Evolutionary conservation across 1,140 invertebrate species (phyloP), one percentile per base, ranked within the genome.

Genomic region (Hypsibius dujardini): DNA sequence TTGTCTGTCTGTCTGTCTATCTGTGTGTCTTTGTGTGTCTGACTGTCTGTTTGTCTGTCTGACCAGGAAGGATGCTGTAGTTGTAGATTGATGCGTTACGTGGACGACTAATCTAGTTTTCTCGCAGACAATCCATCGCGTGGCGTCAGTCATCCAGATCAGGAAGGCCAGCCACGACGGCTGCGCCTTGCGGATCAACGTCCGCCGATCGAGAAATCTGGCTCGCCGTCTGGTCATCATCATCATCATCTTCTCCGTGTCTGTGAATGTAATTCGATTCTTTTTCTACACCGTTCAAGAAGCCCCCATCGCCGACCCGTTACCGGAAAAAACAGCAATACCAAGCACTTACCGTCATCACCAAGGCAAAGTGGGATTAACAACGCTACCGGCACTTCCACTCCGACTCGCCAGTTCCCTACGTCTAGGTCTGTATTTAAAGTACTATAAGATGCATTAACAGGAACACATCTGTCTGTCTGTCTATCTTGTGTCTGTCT

Each of bases 211-310:
- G 12, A 12, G 62, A 12, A 67, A 12, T 15, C 3, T 67, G 3
- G 62, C 62, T 7, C 12, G 45, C 12, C 42, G 3, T 15, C 62
- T 67, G 12, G 62, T 67, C 12, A 15, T 42, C 12, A 12, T 67
- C 12, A 67, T 67, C 42, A 42, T 67, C 62, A 42, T 12, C 42
- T 67, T 12, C 62, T 67, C 12, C 42, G 12, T 42, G 12, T 7
- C 45, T 42, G 62, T 67, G 12, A 67, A 67, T 45, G 12, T 3
- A 12, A 67, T 67, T 15, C 62, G 62, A 3, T 67, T 67, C 62
- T 67, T 67, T 67, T 67, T 67, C 62, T 67, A 15, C 62, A 12
- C 12, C 12, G 45, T 67, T 42, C 3, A 67, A 45, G 62, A 67
- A 67, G 42, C 62, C 12, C 42, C 12, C 12, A 67, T 12, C 62